These are phyloP conservation scores for Nebria salina DNA, from an alignment of 2,888 invertebrate species.

Conservation along the genomic window DNA sequence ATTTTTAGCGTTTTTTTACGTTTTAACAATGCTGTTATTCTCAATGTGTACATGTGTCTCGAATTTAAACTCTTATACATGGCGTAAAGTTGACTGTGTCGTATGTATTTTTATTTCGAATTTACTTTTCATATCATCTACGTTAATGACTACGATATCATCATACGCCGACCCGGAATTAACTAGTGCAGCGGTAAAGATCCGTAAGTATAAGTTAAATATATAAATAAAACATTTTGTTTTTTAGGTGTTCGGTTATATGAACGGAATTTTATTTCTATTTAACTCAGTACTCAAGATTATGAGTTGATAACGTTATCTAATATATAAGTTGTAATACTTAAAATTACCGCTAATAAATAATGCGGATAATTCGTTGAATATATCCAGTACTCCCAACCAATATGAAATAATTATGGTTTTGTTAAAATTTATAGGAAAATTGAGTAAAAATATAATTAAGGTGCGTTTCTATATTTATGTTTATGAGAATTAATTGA, in stretches of 20 bases:
- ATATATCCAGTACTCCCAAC: background rate
- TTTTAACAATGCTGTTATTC: constrained; percentile 21
- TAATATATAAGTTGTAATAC: background rate
- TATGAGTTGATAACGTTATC: background rate
- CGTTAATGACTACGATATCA: background rate
- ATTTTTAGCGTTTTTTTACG: constrained; percentile 20
- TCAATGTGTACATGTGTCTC: constrained; percentile 10
- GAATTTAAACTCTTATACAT: background rate
- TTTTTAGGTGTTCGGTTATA: constrained; percentile 22
- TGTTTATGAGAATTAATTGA: no score
- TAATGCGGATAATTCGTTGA: background rate
- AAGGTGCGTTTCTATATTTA: no score
- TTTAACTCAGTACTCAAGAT: constrained; percentile 24
- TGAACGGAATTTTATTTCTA: constrained; percentile 27
- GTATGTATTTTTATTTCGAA: constrained; percentile 18
- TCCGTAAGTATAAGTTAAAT: background rate
- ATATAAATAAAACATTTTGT: background rate
- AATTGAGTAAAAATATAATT: no score
- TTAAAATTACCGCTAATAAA: constrained; percentile 20
- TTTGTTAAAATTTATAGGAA: no score
- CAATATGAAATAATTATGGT: no score
- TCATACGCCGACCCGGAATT: background rate
- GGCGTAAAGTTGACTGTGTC: constrained; percentile 21
- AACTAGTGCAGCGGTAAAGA: constrained; percentile 18
- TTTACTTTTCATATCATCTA: constrained; percentile 24